A percentile compares a stretch with the other conserved stretches of the same genome.
Evolutionary conservation across 2,797 vertebrate species (phyloP).

Genomic region (Hybognathus amarus): DNA sequence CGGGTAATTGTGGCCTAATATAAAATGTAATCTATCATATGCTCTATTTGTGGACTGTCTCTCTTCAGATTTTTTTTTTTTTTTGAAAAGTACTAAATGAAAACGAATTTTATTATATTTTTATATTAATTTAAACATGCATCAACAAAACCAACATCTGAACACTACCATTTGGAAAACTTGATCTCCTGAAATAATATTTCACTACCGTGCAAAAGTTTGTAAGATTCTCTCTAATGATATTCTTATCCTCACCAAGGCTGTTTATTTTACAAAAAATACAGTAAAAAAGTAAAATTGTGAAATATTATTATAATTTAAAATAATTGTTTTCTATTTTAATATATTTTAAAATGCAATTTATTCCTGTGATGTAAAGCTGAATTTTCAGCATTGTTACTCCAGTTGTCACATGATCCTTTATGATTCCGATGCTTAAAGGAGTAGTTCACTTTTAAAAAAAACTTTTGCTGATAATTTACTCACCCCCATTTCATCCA

Average conservation of each 20-base stretch:
- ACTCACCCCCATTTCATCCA: too few relatives aligned
- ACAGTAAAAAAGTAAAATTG: neutral
- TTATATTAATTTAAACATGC: neutral
- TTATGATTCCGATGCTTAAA: too few relatives aligned
- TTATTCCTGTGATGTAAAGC: neutral
- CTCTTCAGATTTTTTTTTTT: too few relatives aligned
- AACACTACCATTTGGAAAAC: neutral
- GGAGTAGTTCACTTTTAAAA: too few relatives aligned
- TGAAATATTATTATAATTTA: neutral
- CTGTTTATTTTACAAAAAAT: neutral
- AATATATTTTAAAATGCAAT: neutral
- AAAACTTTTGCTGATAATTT: too few relatives aligned
- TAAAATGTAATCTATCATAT: constrained; percentile 3
- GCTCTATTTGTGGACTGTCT: neutral
- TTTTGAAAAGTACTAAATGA: neutral
- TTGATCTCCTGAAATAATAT: neutral
- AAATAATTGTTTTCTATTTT: neutral
- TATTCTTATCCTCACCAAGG: neutral
- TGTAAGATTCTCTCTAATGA: too few relatives aligned
- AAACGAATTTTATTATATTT: neutral
- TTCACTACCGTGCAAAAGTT: too few relatives aligned
- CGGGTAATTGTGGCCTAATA: neutral
- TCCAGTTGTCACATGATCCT: too few relatives aligned
- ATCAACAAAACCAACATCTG: neutral
- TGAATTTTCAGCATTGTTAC: too few relatives aligned